Evolutionary conservation across 2,888 invertebrate species (phyloP).

Genomic region (Nesidiocoris tenuis): DNA sequence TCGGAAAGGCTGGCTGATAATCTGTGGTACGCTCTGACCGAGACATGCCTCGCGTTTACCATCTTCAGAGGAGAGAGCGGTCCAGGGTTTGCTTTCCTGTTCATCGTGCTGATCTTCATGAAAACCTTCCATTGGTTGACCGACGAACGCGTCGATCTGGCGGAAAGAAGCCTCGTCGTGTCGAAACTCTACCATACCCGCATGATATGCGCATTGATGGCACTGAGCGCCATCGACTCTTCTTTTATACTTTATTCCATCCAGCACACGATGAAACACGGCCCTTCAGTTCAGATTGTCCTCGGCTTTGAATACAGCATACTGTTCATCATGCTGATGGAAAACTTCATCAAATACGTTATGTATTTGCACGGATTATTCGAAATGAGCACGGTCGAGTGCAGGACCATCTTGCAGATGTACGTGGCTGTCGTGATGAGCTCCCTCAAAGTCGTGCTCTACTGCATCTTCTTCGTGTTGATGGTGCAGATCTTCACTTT

Average conservation of each 20-base stretch:
- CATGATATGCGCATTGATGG: constrained; percentile 73
- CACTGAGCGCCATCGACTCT: constrained; percentile 80
- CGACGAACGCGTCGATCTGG: constrained; percentile 98
- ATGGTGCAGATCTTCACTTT: constrained; percentile 97
- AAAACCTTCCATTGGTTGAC: constrained; percentile 99
- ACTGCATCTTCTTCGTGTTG: constrained; percentile 86
- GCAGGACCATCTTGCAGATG: constrained; percentile 93
- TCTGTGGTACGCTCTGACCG: constrained; percentile 98
- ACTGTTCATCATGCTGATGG: constrained; percentile 85
- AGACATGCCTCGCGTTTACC: constrained; percentile 98
- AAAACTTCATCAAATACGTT: constrained; percentile 88
- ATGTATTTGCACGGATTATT: constrained; percentile 85
- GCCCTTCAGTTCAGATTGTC: constrained; percentile 95
- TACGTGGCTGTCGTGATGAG: constrained; percentile 94
- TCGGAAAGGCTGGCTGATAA: constrained; percentile 92
- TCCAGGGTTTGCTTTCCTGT: constrained; percentile 94
- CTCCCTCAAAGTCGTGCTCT: constrained; percentile 70
- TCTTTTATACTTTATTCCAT: constrained; percentile 91
- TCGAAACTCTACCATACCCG: constrained; percentile 91
- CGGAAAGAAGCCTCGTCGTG: constrained; percentile 98
- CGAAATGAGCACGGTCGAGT: constrained; percentile 93
- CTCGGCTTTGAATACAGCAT: constrained; percentile 99
- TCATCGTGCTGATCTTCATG: constrained; percentile 90
- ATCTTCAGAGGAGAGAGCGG: constrained; percentile 98
- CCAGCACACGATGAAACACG: constrained; percentile 84